Evolutionary conservation across 2,113 vertebrate genomes (phyloP), one percentile per base, ranked within the genome.

Genomic region (Aegithalos caudatus): DNA sequence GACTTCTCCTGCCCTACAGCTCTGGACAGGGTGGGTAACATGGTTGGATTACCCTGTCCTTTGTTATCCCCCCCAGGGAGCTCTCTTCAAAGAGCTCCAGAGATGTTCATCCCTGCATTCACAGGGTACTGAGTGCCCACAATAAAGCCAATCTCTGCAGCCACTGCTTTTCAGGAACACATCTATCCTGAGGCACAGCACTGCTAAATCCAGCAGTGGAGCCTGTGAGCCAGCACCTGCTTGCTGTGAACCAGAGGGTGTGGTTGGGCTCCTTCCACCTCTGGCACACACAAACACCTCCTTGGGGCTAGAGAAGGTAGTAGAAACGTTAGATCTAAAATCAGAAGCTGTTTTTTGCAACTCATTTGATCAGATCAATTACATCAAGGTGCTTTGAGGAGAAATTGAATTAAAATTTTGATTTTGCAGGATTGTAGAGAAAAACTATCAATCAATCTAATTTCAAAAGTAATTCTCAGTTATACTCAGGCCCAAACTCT

Each of bases 41-140:
- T 3, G 37, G 47, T 24, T 44, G 65, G 53, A 38, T 44, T 58
- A 22, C 13, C 23, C 12, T 38, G 54, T 15, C 10, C 10, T 33
- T 23, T 37, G 24, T 14, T 22, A 14, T n/a, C 8, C n/a, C 10
- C 18, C 33, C 14, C 24, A 42, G 29, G 38, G 14, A 19, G 14
- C n/a, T 79, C 27, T 53, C 47, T 37, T 66, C n/a, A n/a, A 53
- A 76, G 20, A 80, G 44, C 12, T 72, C 27, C 72, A 86, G 45
- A 65, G 40, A 31, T 1, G 1, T 25, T 23, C 0, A 1, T n/a
- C 60, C 33, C 29, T 50, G 44, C 2, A 0, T n/a, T 67, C 35
- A 20, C 1, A 1, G 62, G 6, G 18, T 27, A 56, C 27, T 20
- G 29, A 42, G 40, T 6, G 71, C 35, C n/a, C 19, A 61, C 13